Base-by-base conservation (phyloP, 2,888 invertebrate species). In the Trichogramma dendrolimi region DNA sequence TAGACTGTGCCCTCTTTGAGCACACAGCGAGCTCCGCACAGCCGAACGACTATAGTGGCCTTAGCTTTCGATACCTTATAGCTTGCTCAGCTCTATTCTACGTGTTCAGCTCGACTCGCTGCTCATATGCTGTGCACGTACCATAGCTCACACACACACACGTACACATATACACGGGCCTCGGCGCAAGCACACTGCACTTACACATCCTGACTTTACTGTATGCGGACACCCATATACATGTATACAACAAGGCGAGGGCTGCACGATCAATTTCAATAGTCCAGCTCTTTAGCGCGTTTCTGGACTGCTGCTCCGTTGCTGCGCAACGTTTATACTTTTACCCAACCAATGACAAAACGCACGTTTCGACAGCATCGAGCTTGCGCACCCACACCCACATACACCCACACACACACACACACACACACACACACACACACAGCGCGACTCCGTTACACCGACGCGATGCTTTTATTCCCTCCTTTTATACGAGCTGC, bases 191-290 rank as follows among this genome's bases (percentile, higher is more conserved):
- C 60, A 27, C 27, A 27, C 27, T 27, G 27, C 27, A 27, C 27
- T 56, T 47, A 3, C 50, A 27, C 42, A 39, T 27, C 14, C 41
- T 44, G 57, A 50, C 63, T 63, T 63, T 61, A 39, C 52, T 48
- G 41, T 43, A 44, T 27, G 49, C 41, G 11, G 44, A 14, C 49
- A 53, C 49, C 7, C 43, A 57, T 43, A 42, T 41, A 47, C 46
- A 65, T 51, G 60, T 62, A 44, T 41, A 11, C 11, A 62, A 65
- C 65, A 62, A 62, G 63, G 49, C 10, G 46, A 40, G 52, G 51
- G 49, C 61, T 66, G 63, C 59, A 63, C 65, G 65, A 61, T 65
- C 62, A 61, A 64, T 64, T 60, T 62, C 62, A 65, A 62, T 61
- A 61, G 65, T 49, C 51, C 56, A 27, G 27, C 27, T 27, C 27